Evolutionary conservation across 2,113 vertebrate genomes (phyloP).

Genomic region (Malurus melanocephalus): DNA sequence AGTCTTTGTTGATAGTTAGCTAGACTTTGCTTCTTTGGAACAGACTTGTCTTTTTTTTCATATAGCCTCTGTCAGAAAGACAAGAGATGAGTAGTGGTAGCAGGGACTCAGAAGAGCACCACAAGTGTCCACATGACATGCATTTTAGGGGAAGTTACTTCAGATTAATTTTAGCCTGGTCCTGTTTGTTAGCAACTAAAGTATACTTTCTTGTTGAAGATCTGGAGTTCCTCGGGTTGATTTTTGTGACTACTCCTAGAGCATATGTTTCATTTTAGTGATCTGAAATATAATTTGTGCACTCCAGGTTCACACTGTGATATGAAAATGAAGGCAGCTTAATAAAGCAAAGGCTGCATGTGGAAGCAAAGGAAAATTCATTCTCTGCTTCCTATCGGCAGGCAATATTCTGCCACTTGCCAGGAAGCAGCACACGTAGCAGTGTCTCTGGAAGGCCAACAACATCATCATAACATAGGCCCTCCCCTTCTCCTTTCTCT

Average conservation of each 20-base stretch:
- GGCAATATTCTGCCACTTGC: not conserved
- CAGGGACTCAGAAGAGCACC: not conserved
- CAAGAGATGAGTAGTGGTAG: not conserved
- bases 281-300: not conserved
- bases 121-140: not conserved
- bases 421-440: rapidly evolving
- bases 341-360: not conserved
- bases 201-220: not conserved
- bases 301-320: not conserved
- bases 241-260: not conserved
- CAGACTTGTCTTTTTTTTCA: not conserved
- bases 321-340: not conserved
- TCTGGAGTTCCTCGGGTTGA: not conserved
- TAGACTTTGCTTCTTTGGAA: not conserved
- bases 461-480: not conserved
- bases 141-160: not conserved
- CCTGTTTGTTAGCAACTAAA: not conserved
- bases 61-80: not conserved
- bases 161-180: not conserved
- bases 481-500: rapidly evolving
- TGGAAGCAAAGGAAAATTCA: not conserved
- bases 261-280: not conserved
- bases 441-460: not conserved
- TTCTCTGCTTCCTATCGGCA: not conserved
- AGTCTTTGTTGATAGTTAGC: not conserved